Evolutionary conservation across 1,140 invertebrate species (phyloP).

Genomic region (Caerostris extrusa): DNA sequence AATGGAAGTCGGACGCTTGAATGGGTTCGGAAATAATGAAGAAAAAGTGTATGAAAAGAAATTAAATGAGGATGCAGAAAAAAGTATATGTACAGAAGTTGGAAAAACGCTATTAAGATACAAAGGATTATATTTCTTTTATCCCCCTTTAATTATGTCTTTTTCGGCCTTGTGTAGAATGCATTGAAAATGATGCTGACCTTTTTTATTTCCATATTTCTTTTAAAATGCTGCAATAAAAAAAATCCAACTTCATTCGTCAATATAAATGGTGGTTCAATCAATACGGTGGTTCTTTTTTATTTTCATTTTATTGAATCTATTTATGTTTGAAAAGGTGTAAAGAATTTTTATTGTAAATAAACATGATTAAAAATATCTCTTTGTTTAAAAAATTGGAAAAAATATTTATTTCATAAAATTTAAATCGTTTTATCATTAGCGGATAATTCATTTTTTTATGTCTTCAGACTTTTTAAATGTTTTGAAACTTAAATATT

Average conservation of each 20-base stretch:
- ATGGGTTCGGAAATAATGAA: slow-evolving; percentile 59
- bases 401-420: background rate
- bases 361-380: background rate
- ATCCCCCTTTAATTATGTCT: slow-evolving; percentile 40
- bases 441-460: too few species aligned
- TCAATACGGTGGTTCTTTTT: background rate
- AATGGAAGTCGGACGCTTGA: slow-evolving; percentile 40
- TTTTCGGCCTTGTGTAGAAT: slow-evolving; percentile 13
- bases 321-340: background rate
- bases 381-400: too few species aligned
- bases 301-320: background rate
- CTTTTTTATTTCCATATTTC: background rate
- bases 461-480: too few species aligned
- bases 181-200: slow-evolving; percentile 28
- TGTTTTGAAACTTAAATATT: too few species aligned
- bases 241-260: background rate
- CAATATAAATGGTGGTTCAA: background rate
- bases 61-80: background rate
- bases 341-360: background rate
- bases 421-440: background rate
- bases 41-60: background rate
- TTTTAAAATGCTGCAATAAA: background rate
- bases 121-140: slow-evolving; percentile 65
- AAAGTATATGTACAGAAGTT: slow-evolving; percentile 10
- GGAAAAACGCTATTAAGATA: slow-evolving; percentile 47